Conservation (phyloP, 2,888 invertebrate species). For the Chorisops tibialis region DNA sequence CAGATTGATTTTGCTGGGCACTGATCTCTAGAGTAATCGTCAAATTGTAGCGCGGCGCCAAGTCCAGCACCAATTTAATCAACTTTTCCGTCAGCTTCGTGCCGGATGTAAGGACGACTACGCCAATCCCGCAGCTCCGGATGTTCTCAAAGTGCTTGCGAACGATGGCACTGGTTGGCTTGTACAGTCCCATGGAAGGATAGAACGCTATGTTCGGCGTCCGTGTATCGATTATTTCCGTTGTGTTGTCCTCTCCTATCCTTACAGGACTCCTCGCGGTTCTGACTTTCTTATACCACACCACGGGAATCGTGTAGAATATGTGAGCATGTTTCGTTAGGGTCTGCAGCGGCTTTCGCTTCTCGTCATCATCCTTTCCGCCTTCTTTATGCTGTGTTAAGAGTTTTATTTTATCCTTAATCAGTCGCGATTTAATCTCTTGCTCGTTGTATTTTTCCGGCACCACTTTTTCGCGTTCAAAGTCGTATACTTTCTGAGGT, state of each 20-base stretch:
- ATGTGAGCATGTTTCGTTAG: constrained; percentile 48
- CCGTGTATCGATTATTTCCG: not conserved
- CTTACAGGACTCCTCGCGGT: not conserved
- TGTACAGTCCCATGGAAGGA: constrained; percentile 48
- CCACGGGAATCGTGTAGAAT: constrained; percentile 49
- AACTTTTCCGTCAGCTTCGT: constrained; percentile 53
- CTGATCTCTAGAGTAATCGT: constrained; percentile 61
- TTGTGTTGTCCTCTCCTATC: not conserved
- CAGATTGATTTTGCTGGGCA: constrained; percentile 56
- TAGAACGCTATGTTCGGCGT: constrained; percentile 46
- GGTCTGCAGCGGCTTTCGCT: constrained; percentile 20
- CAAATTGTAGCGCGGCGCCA: constrained; percentile 53
- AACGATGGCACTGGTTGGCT: constrained; percentile 49
- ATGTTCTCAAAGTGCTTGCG: constrained; percentile 61
- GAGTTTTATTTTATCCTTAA: constrained; percentile 47
- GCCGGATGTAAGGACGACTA: constrained; percentile 58
- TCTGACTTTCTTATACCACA: constrained; percentile 42
- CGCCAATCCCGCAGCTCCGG: constrained; percentile 58
- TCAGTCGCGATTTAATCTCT: constrained; percentile 47
- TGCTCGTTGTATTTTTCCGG: constrained; percentile 52
- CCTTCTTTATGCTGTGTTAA: constrained; percentile 39
- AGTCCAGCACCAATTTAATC: constrained; percentile 47
- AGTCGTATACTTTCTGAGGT: constrained; percentile 38
- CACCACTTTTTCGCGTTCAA: constrained; percentile 42
- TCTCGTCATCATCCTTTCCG: constrained; percentile 36